phyloP scores from a whole-genome alignment of 2,797 vertebrate species.

The Catamblyrhynchus diadema region DNA sequence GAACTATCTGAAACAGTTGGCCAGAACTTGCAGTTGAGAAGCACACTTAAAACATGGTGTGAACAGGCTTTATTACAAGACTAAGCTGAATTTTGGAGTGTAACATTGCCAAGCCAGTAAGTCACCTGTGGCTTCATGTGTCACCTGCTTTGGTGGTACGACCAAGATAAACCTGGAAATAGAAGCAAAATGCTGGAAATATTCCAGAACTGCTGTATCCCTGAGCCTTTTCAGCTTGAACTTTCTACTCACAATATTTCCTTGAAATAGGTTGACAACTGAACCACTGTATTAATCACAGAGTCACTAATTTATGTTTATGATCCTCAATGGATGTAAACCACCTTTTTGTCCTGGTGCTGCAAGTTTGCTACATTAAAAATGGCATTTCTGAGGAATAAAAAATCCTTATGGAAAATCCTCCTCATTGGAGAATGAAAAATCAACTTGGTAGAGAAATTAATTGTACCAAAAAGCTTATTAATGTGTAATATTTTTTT shows the following conservation, averaged over 20 bases:
- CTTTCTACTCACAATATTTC: background rate
- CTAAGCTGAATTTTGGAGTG: background rate
- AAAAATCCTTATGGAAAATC: background rate
- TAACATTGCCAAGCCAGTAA: background rate
- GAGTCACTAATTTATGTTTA: background rate
- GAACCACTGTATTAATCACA: background rate
- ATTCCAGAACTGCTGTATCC: background rate
- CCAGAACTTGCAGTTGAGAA: background rate
- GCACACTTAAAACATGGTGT: background rate
- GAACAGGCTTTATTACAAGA: background rate
- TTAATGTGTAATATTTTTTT: background rate
- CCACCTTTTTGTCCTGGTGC: background rate
- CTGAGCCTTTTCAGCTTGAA: background rate
- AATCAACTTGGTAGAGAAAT: background rate
- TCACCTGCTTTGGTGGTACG: background rate
- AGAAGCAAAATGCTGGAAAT: background rate
- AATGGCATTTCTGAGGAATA: background rate
- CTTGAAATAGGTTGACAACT: background rate
- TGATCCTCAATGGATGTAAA: background rate
- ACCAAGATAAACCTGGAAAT: background rate
- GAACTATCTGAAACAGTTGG: background rate
- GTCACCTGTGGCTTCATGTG: background rate
- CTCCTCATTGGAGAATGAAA: background rate
- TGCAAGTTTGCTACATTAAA: background rate
- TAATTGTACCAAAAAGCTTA: background rate